phyloP scores from a whole-genome alignment of 2,113 vertebrate genomes.

The Fukomys damarensis region DNA sequence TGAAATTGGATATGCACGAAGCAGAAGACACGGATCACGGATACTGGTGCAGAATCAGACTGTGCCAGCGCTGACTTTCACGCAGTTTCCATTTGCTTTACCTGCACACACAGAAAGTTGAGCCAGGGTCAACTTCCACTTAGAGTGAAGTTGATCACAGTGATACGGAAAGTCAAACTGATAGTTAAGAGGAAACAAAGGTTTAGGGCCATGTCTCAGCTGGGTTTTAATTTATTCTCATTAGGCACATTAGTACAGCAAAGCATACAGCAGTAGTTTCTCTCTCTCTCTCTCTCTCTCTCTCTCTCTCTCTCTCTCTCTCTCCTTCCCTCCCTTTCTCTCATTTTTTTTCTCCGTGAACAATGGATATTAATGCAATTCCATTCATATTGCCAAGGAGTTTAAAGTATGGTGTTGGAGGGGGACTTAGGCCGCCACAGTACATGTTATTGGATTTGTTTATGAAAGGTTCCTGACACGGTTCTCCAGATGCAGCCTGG shows the following conservation, averaged over 20 bases:
- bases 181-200: conserved; percentile 81
- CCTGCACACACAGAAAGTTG: conserved; percentile 78
- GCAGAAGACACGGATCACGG: conserved; percentile 77
- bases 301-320: not conserved
- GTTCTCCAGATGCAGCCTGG: conserved; percentile 17
- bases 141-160: conserved; percentile 82
- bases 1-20: conserved; percentile 79
- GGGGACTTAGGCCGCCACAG: conserved; percentile 28
- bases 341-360: not conserved
- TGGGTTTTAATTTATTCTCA: conserved; percentile 83
- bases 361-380: conserved; percentile 71
- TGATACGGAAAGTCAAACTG: conserved; percentile 81
- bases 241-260: conserved; percentile 79
- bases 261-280: not conserved
- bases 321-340: rapidly evolving
- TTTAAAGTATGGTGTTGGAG: conserved; percentile 48
- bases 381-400: conserved; percentile 28
- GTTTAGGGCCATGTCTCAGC: conserved; percentile 80
- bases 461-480: conserved; percentile 23
- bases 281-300: not conserved
- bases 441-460: conserved; percentile 40
- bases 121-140: conserved; percentile 82
- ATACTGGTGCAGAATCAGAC: conserved; percentile 83
- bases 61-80: conserved; percentile 78
- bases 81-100: conserved; percentile 80